Base-by-base conservation (phyloP, 2,797 vertebrate genomes). In the Halcyon leucocephala region DNA sequence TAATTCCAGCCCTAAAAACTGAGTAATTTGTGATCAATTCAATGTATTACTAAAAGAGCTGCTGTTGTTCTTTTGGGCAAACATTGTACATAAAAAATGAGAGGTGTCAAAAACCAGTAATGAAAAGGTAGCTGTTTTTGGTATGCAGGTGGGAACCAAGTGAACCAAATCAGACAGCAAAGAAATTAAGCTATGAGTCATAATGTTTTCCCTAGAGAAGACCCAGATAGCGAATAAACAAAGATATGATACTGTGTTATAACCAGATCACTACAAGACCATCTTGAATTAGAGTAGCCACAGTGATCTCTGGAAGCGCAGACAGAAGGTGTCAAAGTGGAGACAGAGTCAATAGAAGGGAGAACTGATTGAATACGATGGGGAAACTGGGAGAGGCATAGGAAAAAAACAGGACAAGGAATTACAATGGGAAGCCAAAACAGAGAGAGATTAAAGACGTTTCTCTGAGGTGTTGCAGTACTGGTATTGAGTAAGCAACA, bases 131-230 rank as follows among this genome's bases (percentile, higher is more conserved):
- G 77, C 44, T 85, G 64, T 82, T 41, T 79, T 62, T 54, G 37
- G 42, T 54, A 80, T 81, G 74, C 41, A 21, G 42, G 49, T 73
- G 54, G 61, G 52, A 83, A 78, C 29, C 20, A 72, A 93, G 21
- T 31, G 35, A 95, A 91, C 33, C 52, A 92, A 85, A 93, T 67
- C 62, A 88, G 60, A 66, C 35, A 57, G 52, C 1, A 2, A 96
- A 83, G 60, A 35, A 60, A 91, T 85, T 90, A 78, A 64, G 62
- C 69, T 78, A 69, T 69, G 49, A 94, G 57, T 95, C 87, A 95
- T 69, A 57, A 92, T 85, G 20, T 48, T 77, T 89, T 92, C 79
- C 44, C 31, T 64, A 51, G 51, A 89, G 67, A 87, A 48, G 15
- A 58, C 17, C 22, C 52, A 83, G 28, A 85, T 81, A 21, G 33